A percentile compares a stretch with the other conserved stretches of the same genome.
Conservation (phyloP, 2,113 vertebrate genomes). For the Pseudolaguvia tuberculata region DNA sequence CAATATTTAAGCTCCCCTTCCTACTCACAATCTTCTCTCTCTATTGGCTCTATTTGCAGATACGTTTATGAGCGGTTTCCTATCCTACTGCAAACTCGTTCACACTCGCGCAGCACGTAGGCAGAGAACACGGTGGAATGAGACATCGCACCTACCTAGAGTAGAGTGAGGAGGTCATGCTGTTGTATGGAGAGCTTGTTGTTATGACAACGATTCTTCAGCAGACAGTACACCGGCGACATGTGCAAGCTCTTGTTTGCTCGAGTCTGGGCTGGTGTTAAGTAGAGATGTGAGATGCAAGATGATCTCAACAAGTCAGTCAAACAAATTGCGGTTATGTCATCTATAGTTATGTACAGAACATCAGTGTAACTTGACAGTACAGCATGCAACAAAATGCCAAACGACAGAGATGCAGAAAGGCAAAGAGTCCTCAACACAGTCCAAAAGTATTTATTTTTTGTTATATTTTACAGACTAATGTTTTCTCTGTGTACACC, state of each 20-base stretch:
- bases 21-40: not conserved
- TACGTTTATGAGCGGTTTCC: not conserved
- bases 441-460: too few species aligned
- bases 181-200: slow-evolving; percentile 31
- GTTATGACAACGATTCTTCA: slow-evolving; percentile 39
- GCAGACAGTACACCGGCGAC: slow-evolving; percentile 8
- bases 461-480: too few species aligned
- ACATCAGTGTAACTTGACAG: not conserved
- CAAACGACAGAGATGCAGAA: not conserved
- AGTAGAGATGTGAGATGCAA: slow-evolving; percentile 8
- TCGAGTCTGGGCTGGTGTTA: slow-evolving; percentile 18
- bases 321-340: not conserved
- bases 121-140: slow-evolving; percentile 2
- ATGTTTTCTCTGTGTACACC: too few species aligned
- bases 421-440: not conserved
- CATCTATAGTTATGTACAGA: not conserved
- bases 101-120: slow-evolving; percentile 22
- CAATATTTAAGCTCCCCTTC: slow-evolving; percentile 1
- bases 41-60: slow-evolving; percentile 10
- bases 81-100: slow-evolving; percentile 7
- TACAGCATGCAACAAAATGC: not conserved
- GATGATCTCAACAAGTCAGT: not conserved
- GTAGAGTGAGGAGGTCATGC: slow-evolving; percentile 30
- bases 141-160: slow-evolving; percentile 17
- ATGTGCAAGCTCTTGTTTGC: slow-evolving; percentile 7